Evolutionary conservation across 2,888 invertebrate species (phyloP), one percentile per base, ranked within the genome.

Genomic region (Tinea pellionella): DNA sequence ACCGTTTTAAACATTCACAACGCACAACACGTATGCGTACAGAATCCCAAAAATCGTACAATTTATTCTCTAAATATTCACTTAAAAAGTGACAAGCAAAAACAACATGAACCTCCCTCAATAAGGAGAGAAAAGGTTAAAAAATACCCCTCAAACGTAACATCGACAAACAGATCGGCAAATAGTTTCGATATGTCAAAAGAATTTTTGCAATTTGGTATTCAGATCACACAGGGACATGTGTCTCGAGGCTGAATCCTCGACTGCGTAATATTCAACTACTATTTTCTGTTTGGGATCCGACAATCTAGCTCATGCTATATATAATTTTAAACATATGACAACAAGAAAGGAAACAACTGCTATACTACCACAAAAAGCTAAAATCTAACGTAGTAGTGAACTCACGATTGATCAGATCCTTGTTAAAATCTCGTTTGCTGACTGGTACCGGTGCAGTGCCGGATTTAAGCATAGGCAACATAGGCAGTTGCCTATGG

Each of bases 131-230:
- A 47, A 47, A 42, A 47, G 47, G 47, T 47, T 47, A 16, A 47
- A 16, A 47, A 15, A 47, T 47, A n/a, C 2, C 47, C 47, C 15
- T 47, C 47, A 47, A 8, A 12, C 12, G 47, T 47, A n/a, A 47
- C 47, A 47, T 47, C 16, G 47, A 16, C 47, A 47, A 42, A 47
- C 47, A 47, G 47, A 47, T 47, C 57, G 57, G 32, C 57, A 57
- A 57, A 57, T 57, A 32, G 57, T 57, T 57, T 57, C 57, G 32
- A 57, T 57, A 57, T 57, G 57, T 57, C 57, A 57, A 57, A 55
- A 30, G 32, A 57, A 57, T 57, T 13, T 42, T 12, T 9, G 2
- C 47, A 15, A 47, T 47, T 47, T 47, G 47, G 47, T 47, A 47
- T 47, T n/a, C 47, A 47, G 47, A 47, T 47, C 47, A 47, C 6